Evolutionary conservation across 2,113 vertebrate species (phyloP).

Genomic region (Oophaga pumilio): DNA sequence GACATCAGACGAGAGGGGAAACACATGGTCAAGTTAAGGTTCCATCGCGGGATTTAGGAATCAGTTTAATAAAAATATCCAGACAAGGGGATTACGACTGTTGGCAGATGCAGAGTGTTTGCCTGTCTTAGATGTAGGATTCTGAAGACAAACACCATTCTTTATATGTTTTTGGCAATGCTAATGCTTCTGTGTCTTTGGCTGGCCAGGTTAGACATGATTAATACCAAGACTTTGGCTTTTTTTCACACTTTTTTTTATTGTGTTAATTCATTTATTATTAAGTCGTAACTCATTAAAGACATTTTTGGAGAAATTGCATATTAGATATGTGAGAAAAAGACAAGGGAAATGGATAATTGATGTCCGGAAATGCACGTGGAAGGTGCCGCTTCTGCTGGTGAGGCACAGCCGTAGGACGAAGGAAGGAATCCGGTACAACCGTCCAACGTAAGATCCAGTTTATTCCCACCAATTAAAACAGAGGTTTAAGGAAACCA

Average conservation of each 20-base stretch:
- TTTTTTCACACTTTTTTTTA: constrained; percentile 48
- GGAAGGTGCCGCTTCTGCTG: too few relatives aligned
- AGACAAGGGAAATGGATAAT: too few relatives aligned
- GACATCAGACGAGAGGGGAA: constrained; percentile 62
- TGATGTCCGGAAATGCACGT: too few relatives aligned
- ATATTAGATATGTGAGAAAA: not conserved
- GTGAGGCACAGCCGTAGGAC: too few relatives aligned
- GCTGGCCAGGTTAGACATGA: constrained; percentile 60
- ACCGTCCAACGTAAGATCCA: too few relatives aligned
- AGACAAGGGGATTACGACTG: constrained; percentile 62
- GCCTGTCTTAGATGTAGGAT: constrained; percentile 60
- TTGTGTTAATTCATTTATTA: constrained; percentile 59
- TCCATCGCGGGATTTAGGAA: constrained; percentile 56
- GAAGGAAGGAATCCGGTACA: too few relatives aligned
- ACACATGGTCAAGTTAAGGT: constrained; percentile 55
- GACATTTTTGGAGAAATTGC: constrained; percentile 56
- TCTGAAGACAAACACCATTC: constrained; percentile 59
- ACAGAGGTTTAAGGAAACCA: too few relatives aligned
- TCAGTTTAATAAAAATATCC: constrained; percentile 63
- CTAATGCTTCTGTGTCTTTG: constrained; percentile 43
- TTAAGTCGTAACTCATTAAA: constrained; percentile 58
- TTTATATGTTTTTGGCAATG: constrained; percentile 56
- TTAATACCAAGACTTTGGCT: constrained; percentile 64
- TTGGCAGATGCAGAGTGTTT: constrained; percentile 55
- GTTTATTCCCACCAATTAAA: too few relatives aligned